Evolutionary conservation across 2,797 vertebrate species (phyloP).

Genomic region (Tauraco hartlaubi): DNA sequence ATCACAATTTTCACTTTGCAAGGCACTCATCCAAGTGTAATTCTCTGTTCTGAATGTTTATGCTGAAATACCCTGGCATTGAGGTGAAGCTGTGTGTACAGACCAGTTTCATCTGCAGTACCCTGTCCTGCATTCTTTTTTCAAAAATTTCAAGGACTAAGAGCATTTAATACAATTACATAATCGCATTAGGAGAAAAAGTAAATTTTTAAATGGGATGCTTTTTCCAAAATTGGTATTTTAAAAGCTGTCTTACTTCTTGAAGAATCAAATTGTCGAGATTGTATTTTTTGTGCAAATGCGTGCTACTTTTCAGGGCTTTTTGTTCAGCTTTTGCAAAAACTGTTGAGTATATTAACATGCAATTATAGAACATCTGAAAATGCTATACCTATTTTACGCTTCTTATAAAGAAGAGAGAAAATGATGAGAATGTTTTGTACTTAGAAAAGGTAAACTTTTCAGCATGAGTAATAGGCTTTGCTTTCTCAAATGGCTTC

Average conservation of each 20-base stretch:
- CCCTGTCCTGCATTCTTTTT: background rate
- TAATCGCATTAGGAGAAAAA: conserved; percentile 18
- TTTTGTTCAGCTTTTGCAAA: background rate
- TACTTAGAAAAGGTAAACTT: background rate
- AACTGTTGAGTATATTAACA: background rate
- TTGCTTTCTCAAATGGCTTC: conserved; percentile 12
- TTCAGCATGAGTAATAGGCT: background rate
- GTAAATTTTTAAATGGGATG: background rate
- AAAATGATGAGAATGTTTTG: background rate
- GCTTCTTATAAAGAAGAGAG: background rate
- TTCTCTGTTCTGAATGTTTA: background rate
- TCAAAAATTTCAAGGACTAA: background rate
- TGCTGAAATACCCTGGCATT: background rate
- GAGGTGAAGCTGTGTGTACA: background rate
- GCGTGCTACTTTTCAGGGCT: background rate
- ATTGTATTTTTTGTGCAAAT: background rate
- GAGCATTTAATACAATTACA: conserved; percentile 30
- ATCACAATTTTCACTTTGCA: background rate
- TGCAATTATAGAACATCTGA: background rate
- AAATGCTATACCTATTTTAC: background rate
- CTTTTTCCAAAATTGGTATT: background rate
- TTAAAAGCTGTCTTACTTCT: background rate
- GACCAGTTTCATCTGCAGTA: background rate
- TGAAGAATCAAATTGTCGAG: conserved; percentile 1
- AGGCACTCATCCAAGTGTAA: background rate